A percentile compares a stretch with the other conserved stretches of the same genome.
These are phyloP conservation scores for Gopherus evgoodei DNA, from an alignment of 2,113 vertebrate genomes.

Conservation along the genomic window DNA sequence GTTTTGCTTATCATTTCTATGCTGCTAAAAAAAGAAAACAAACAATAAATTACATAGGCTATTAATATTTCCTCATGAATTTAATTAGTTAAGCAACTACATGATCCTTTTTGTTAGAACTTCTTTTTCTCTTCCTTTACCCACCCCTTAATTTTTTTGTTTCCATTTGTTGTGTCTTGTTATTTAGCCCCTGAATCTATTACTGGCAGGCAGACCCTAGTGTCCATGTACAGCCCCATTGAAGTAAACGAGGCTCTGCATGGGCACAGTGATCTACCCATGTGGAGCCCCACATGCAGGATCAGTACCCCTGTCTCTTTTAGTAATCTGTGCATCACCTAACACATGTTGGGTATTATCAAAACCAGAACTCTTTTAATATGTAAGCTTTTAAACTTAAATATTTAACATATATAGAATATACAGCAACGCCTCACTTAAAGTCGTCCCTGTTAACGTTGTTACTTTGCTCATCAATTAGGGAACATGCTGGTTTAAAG, in stretches of 20 bases:
- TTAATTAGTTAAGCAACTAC: background rate
- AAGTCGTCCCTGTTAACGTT: no score
- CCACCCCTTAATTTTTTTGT: rapidly evolving
- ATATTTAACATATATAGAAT: no score
- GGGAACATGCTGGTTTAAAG: no score
- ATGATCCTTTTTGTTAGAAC: background rate
- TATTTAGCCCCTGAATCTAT: background rate
- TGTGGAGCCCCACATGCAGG: background rate
- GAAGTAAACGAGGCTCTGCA: background rate
- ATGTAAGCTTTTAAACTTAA: background rate
- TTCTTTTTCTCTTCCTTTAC: background rate
- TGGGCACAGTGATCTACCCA: background rate
- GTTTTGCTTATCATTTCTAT: background rate
- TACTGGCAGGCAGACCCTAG: background rate
- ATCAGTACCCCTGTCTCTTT: background rate
- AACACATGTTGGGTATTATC: background rate
- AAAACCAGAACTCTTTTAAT: background rate
- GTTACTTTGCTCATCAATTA: no score
- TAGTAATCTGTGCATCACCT: background rate
- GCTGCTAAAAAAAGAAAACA: background rate
- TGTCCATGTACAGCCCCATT: background rate
- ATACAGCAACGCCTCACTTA: no score
- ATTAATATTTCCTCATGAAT: background rate
- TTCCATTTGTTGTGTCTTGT: background rate
- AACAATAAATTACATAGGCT: background rate